phyloP scores from a whole-genome alignment of 2,888 invertebrate species.

The Lepas anatifera region DNA sequence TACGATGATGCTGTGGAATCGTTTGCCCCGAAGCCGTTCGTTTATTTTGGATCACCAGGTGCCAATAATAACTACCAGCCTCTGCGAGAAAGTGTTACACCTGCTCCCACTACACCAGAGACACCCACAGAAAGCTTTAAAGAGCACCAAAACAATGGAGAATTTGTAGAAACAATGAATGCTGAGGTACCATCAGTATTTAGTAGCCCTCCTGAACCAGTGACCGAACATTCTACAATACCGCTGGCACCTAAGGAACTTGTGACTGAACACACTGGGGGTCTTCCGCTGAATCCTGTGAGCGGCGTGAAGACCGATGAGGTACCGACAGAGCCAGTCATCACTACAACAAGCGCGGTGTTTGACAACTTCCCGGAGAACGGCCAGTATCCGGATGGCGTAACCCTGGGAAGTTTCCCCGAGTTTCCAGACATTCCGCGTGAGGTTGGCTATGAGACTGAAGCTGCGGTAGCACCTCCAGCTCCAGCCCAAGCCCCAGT shows the following conservation, averaged over 20 bases:
- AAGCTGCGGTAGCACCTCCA: neutral
- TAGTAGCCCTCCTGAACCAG: too few relatives aligned
- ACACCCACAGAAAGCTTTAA: too few relatives aligned
- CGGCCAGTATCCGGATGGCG: neutral
- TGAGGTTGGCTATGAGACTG: neutral
- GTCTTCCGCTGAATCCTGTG: neutral
- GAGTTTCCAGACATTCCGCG: neutral
- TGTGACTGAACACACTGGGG: neutral
- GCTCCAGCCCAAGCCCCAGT: neutral
- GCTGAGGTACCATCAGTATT: too few relatives aligned
- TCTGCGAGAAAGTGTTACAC: too few relatives aligned
- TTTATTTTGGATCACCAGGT: too few relatives aligned
- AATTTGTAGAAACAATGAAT: too few relatives aligned
- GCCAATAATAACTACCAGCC: too few relatives aligned
- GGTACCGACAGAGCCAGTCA: neutral
- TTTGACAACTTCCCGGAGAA: neutral
- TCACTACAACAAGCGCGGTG: neutral
- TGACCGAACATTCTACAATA: too few relatives aligned
- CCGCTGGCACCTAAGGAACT: neutral
- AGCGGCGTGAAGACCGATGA: neutral
- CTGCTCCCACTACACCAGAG: too few relatives aligned
- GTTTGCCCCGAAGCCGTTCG: too few relatives aligned
- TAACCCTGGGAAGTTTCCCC: neutral
- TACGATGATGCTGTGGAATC: too few relatives aligned
- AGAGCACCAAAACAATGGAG: too few relatives aligned